A percentile compares a stretch with the other conserved stretches of the same genome.
Conservation (phyloP, 2,888 invertebrate species). For the Morpho achilles region DNA sequence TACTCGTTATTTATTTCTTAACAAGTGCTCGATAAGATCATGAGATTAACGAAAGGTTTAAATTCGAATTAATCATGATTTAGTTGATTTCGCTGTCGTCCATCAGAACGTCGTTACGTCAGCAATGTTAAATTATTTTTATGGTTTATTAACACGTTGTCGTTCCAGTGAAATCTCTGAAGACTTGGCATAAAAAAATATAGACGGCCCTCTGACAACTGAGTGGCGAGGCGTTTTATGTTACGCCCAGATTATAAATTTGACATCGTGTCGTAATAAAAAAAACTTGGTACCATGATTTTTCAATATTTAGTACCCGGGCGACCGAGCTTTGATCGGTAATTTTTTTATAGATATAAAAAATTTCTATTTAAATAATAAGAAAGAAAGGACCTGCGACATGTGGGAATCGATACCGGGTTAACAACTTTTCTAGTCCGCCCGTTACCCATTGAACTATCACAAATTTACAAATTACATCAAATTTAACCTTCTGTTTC, state of each 20-base stretch:
- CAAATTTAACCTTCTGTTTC: no score
- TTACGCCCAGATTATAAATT: slow-evolving; percentile 39
- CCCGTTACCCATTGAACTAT: no score
- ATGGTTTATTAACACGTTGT: slow-evolving; percentile 45
- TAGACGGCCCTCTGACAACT: slow-evolving; percentile 54
- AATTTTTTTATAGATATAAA: no score
- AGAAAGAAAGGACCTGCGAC: no score
- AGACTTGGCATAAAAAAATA: slow-evolving; percentile 42
- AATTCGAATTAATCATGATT: slow-evolving; percentile 13
- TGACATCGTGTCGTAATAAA: slow-evolving; percentile 17
- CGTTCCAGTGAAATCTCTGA: slow-evolving; percentile 31
- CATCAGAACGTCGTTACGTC: slow-evolving; percentile 16
- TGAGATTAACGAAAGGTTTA: slow-evolving; percentile 33
- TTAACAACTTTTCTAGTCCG: no score
- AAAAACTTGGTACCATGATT: neutral
- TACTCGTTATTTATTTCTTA: slow-evolving; percentile 50
- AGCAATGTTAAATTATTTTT: slow-evolving; percentile 36
- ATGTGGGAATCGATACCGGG: no score
- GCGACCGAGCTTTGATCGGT: no score
- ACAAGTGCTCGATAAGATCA: slow-evolving; percentile 46
- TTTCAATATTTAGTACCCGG: no score
- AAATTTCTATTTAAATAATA: no score
- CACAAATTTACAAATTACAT: no score
- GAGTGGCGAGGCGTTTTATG: slow-evolving; percentile 58
- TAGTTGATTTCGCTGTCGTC: neutral